Percentiles rank a stretch among this genome's conserved stretches.
Conservation (phyloP, 2,888 invertebrate species). For the Oscheius myriophilus region DNA sequence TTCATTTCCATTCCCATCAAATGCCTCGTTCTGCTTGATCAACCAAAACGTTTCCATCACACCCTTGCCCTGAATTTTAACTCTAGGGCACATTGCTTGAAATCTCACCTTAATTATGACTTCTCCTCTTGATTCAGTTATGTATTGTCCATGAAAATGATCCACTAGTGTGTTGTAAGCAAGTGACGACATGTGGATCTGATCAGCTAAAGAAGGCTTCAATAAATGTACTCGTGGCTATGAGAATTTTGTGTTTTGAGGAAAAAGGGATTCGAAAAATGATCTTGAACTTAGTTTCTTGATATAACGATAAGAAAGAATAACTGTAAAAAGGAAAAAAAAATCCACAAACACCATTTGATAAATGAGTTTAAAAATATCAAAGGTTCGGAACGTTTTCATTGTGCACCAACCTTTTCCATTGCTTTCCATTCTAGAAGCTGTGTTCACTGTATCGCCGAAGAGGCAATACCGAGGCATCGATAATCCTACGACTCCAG, state of each 20-base stretch:
- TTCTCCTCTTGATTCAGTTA: slow-evolving; percentile 62
- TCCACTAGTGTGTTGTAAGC: slow-evolving; percentile 54
- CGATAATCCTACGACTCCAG: slow-evolving; percentile 61
- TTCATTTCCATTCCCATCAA: background rate
- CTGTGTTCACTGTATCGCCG: slow-evolving; percentile 68
- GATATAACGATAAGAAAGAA: too few relatives aligned
- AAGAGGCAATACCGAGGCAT: slow-evolving; percentile 68
- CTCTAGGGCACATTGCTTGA: too few relatives aligned
- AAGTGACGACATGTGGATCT: slow-evolving; percentile 62
- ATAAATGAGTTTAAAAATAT: too few relatives aligned
- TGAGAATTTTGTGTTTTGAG: too few relatives aligned
- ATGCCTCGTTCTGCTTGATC: slow-evolving; percentile 2
- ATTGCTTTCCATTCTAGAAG: slow-evolving; percentile 66
- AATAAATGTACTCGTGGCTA: too few relatives aligned
- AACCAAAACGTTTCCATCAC: slow-evolving; percentile 38
- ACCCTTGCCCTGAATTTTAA: background rate
- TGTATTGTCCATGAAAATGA: slow-evolving; percentile 59
- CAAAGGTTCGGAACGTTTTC: background rate
- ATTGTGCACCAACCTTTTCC: slow-evolving; percentile 54
- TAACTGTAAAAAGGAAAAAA: too few relatives aligned
- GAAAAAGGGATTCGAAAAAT: too few relatives aligned
- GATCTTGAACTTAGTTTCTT: too few relatives aligned
- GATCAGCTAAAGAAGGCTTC: slow-evolving; percentile 40
- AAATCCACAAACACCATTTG: too few relatives aligned
- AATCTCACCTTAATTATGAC: slow-evolving; percentile 61